Conservation (phyloP, 1,140 invertebrate genomes). For the Tribolium madens region DNA sequence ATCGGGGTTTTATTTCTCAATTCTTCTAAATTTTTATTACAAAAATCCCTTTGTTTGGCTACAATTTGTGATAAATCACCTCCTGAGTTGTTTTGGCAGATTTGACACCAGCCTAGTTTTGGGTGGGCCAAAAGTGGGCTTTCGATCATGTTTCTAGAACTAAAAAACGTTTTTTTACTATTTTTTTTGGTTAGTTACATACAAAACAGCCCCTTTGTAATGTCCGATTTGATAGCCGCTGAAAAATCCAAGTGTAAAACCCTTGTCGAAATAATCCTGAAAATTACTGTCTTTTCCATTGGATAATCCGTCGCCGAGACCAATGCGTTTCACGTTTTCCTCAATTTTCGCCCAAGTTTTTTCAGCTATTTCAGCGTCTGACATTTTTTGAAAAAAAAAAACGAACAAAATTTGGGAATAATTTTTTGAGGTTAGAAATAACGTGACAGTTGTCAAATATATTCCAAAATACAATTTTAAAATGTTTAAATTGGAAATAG, state of each 20-base stretch:
- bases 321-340: slow-evolving; percentile 55
- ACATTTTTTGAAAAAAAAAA: too few relatives aligned
- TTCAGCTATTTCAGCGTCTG: too few relatives aligned
- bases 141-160: slow-evolving; percentile 32
- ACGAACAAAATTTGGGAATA: too few relatives aligned
- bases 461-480: too few relatives aligned
- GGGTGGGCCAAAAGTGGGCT: slow-evolving; percentile 40
- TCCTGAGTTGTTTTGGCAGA: slow-evolving; percentile 43
- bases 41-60: too few relatives aligned
- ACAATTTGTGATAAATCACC: too few relatives aligned
- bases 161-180: background rate
- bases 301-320: slow-evolving; percentile 70
- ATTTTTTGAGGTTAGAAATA: too few relatives aligned
- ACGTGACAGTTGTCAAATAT: too few relatives aligned
- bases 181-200: slow-evolving; percentile 21
- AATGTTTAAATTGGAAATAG: too few relatives aligned
- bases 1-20: too few relatives aligned
- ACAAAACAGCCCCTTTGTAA: slow-evolving; percentile 64
- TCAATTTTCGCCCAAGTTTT: background rate
- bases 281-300: slow-evolving; percentile 68
- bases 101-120: slow-evolving; percentile 43
- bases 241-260: slow-evolving; percentile 61
- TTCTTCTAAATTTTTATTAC: too few relatives aligned
- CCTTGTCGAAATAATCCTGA: slow-evolving; percentile 71
- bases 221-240: slow-evolving; percentile 63